Evolutionary conservation across 2,113 vertebrate species (phyloP), one percentile per base, ranked within the genome.

Genomic region (Oriolus oriolus): DNA sequence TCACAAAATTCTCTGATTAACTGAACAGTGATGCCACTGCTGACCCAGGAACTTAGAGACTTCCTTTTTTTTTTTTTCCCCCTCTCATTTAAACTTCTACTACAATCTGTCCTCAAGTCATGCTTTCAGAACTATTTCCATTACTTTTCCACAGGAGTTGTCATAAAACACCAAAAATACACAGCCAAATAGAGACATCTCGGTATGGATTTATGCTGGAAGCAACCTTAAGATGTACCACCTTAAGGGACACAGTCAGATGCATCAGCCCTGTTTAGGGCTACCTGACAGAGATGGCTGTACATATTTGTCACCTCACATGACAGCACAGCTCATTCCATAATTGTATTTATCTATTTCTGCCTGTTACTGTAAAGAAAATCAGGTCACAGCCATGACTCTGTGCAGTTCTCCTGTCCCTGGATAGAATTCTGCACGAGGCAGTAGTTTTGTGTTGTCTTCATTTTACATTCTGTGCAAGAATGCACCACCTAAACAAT

Each of bases 351-450:
- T 91, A 82, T 73, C 50, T 42, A 20, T 45, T 69, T 45, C 57
- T 94, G 61, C 57, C 41, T 89, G 52, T 41, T 91, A 53, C 31
- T 78, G 26, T 65, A 69, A 73, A 87, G 65, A 71, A 89, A 94
- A 76, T 15, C 33, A 53, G 63, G 66, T 61, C 71, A 65, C 39
- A 87, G 5, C 23, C 53, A 73, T 2, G 13, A 35, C 23, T 41
- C 52, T 30, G 11, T 18, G 37, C 60, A 89, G 45, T 11, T 37
- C n/a, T 82, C 56, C 35, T 39, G 31, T 82, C 54, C 80, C 86
- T 71, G 12, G 76, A 78, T 0, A 68, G 52, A 87, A 33, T 64
- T 54, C 31, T 53, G 18, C 63, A 82, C n/a, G 41, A 87, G n/a
- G 42, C 33, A 84, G 31, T 35, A 2, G 0, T 24, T 79, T 73